Percentiles rank a stretch among this genome's conserved stretches.
phyloP scores from a whole-genome alignment of 2,113 vertebrate species.

The Sigmodon hispidus region DNA sequence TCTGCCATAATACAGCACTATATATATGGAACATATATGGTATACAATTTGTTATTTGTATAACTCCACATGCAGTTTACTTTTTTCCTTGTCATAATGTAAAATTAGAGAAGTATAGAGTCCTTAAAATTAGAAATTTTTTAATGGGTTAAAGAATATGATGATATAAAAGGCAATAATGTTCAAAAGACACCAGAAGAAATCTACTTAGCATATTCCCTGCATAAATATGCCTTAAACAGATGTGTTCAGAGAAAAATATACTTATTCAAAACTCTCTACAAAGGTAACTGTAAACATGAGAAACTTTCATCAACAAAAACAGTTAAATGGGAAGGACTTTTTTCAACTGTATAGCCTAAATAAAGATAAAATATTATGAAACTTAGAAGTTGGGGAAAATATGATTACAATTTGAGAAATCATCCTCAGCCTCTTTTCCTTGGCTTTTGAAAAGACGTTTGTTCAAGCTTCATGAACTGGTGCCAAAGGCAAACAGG shows the following conservation, averaged over 20 bases:
- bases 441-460: conserved; percentile 49
- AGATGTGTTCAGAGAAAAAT: not conserved
- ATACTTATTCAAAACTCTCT: not conserved
- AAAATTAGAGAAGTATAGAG: not conserved
- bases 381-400: conserved; percentile 26
- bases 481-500: conserved; percentile 64
- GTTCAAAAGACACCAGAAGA: conserved; percentile 5
- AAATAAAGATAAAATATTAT: conserved; percentile 59
- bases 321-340: not conserved
- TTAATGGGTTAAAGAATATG: not conserved
- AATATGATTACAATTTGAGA: conserved; percentile 55
- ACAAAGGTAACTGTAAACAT: not conserved
- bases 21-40: not conserved
- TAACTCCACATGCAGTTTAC: not conserved
- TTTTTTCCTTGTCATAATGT: conserved; percentile 8
- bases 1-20: not conserved
- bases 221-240: not conserved
- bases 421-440: conserved; percentile 48
- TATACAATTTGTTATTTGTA: not conserved
- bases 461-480: conserved; percentile 37
- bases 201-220: not conserved
- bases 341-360: conserved; percentile 9
- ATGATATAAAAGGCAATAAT: not conserved
- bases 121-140: not conserved
- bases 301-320: conserved; percentile 16